Base-by-base conservation (phyloP, 2,113 vertebrate genomes). In the Myotis brandtii region DNA sequence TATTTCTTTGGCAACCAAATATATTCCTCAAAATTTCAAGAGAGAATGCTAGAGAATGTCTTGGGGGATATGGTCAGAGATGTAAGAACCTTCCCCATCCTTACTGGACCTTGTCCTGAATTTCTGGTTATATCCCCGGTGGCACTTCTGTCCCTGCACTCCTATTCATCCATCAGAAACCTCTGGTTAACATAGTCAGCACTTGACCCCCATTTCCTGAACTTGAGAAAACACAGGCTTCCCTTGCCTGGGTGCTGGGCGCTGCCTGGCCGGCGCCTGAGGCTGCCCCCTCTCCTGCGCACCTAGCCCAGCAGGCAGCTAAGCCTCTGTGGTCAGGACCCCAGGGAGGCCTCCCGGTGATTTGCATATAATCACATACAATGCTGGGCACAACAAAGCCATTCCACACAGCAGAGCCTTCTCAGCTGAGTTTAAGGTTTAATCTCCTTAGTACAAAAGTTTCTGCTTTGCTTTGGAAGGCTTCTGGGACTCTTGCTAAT, bases 351-450 rank as follows among this genome's bases (percentile, higher is more conserved):
- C 95, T 96, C 93, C 34, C 0, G 0, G 14, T 77, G 94, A 98
- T 97, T 97, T 98, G 95, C 95, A 98, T 98, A 96, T 95, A 97
- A 97, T 97, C 93, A 86, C 89, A 76, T 82, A 95, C 91, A 91
- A 91, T 94, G 88, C 89, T 77, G 37, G 93, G 89, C 40, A 85
- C 94, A 96, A 97, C 94, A 98, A 94, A 97, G 95, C 72, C 85
- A 21, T 82, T 70, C 79, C 89, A 59, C 82, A 79, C 83, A 27
- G 93, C 27, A 72, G 95, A 96, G 77, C 85, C 95, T 96, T 92
- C 94, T 97, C 94, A 96, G 96, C 89, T 95, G 95, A 95, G 94
- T 97, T 96, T 81, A 95, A 97, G 94, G 67, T 96, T 96, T 97
- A 97, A 98, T 96, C 95, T 97, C 89, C 89, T 91, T 93, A 95